Base-by-base conservation (phyloP, 2,888 invertebrate species). In the Strigamia maritima region DNA sequence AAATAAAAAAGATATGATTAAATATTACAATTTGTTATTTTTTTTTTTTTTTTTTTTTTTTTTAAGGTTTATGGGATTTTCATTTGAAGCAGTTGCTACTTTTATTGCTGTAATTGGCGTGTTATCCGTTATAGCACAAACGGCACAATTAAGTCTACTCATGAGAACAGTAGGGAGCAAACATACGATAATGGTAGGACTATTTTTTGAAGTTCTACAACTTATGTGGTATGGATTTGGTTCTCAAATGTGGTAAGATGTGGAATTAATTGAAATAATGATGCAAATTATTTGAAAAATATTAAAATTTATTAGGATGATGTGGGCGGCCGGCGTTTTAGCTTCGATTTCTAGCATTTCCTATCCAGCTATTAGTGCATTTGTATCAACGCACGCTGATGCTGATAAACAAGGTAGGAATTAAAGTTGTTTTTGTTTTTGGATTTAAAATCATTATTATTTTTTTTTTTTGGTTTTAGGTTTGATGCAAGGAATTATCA, bases 321-420 rank as follows among this genome's bases (percentile, higher is more conserved):
- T 99, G 96, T 99, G 99, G 99, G 93, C 94, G 54, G 98, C 98
- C 12, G 99, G 99, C 79, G 91, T 97, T 82, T 89, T 99, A 82
- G 98, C 98, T 49, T 95, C 98, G 16, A 90, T 98, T 83, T 97
- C 96, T 81, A 96, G 96, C 82, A 93, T 99, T 83, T 98, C 98
- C 3, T 99, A 99, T 89, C 99, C 99, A 44, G 97, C 98, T 79
- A 98, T 99, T 85, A 97, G 97, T 86, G 95, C 98, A 49, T 99
- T 97, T 87, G 98, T 98, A 79, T 98, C 98, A 16, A 94, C 97
- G 85, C 97, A 98, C 87, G 96, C 98, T 82, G 93, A 96, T 84
- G 93, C 95, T n/a, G 98, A 99, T 87, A 92, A 97, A 84, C 99
- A 99, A 89, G 99, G 94, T 89, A 82, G 78, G 19, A 35, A 77